A percentile compares a stretch with the other conserved stretches of the same genome.
phyloP scores from a whole-genome alignment of 2,797 vertebrate species.

The Anguilla anguilla region DNA sequence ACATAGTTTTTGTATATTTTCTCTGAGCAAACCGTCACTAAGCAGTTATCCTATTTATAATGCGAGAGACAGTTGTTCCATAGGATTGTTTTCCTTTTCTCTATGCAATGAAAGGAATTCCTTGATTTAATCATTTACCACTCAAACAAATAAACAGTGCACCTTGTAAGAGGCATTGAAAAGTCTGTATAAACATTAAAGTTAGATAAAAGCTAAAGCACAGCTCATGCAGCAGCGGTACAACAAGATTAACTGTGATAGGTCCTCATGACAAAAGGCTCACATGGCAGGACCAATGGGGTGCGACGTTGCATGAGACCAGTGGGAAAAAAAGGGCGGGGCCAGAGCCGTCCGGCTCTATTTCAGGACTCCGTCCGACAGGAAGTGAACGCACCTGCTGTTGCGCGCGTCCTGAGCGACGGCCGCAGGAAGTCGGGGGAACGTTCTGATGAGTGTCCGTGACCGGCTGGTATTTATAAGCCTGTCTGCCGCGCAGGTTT shows the following conservation, averaged over 20 bases:
- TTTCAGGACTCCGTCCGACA: background rate
- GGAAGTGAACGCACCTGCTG: background rate
- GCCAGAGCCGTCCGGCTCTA: background rate
- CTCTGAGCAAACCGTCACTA: background rate
- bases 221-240: background rate
- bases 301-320: background rate
- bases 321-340: background rate
- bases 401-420: background rate
- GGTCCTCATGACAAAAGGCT: background rate
- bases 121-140: background rate
- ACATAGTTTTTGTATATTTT: background rate
- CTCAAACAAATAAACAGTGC: background rate
- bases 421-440: background rate
- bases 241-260: background rate
- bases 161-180: background rate
- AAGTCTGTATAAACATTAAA: background rate
- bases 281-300: background rate
- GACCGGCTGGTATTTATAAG: background rate
- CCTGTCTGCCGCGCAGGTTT: background rate
- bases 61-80: background rate
- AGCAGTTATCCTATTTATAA: background rate
- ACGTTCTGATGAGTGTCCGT: background rate
- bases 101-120: background rate
- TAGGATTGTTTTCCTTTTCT: background rate
- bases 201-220: background rate